Percentiles rank a stretch among this genome's conserved stretches.
phyloP scores from a whole-genome alignment of 2,888 invertebrate species.

The Endotricha flammealis region DNA sequence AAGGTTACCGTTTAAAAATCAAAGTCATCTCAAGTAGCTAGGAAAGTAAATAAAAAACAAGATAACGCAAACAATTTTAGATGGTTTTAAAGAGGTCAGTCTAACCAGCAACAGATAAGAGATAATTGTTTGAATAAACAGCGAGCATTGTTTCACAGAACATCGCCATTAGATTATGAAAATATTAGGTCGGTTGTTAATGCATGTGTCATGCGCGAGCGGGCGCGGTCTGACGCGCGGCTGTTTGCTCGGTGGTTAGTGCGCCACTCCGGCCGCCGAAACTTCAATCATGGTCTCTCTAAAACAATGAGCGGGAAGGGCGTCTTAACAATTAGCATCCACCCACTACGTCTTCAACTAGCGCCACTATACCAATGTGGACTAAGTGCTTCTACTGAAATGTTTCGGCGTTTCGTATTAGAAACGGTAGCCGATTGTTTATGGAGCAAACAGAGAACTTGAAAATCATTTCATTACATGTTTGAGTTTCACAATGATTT shows the following conservation, averaged over 20 bases:
- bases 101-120: slow-evolving; percentile 71
- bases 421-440: slow-evolving; percentile 39
- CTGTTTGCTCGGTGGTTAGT: slow-evolving; percentile 70
- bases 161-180: slow-evolving; percentile 79
- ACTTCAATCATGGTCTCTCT: slow-evolving; percentile 76
- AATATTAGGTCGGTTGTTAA: slow-evolving; percentile 76
- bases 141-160: slow-evolving; percentile 73
- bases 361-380: slow-evolving; percentile 46
- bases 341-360: slow-evolving; percentile 65
- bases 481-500: slow-evolving; percentile 59
- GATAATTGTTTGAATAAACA: slow-evolving; percentile 72
- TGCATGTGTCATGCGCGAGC: slow-evolving; percentile 74
- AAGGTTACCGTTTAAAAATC: slow-evolving; percentile 38
- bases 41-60: slow-evolving; percentile 44
- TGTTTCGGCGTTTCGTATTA: slow-evolving; percentile 46
- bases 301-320: slow-evolving; percentile 76
- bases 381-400: slow-evolving; percentile 63
- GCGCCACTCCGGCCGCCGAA: slow-evolving; percentile 62
- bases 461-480: slow-evolving; percentile 45
- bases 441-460: slow-evolving; percentile 38
- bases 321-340: slow-evolving; percentile 73
- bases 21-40: slow-evolving; percentile 31
- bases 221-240: slow-evolving; percentile 48
- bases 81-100: slow-evolving; percentile 73
- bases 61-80: slow-evolving; percentile 66